Conservation (phyloP, 92 coral and sea anemone species). For the Actinernus sp. region DNA sequence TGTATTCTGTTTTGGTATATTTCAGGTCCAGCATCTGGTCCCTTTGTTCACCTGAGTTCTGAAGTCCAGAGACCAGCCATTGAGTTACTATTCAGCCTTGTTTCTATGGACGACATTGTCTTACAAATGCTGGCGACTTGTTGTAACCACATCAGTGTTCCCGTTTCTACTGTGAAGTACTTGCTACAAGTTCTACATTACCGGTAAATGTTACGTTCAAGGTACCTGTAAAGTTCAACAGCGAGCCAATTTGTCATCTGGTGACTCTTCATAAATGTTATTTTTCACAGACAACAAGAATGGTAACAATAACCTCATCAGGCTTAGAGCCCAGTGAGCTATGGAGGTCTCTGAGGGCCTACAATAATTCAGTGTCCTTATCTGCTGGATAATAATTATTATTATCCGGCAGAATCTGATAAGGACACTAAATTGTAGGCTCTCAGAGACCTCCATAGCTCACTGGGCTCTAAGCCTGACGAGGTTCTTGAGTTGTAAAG, state of each 20-base stretch:
- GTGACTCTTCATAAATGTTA: too few relatives aligned
- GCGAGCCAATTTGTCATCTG: not conserved
- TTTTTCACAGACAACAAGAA: too few relatives aligned
- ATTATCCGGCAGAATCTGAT: too few relatives aligned
- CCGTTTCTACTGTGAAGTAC: conserved; percentile 49
- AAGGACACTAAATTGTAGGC: not conserved
- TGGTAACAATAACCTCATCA: not conserved
- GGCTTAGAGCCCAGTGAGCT: not conserved
- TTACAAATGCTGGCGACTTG: conserved; percentile 58
- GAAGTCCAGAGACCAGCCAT: conserved; percentile 63
- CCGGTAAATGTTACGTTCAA: conserved; percentile 40
- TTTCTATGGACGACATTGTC: conserved; percentile 26
- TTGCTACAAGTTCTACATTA: conserved; percentile 68
- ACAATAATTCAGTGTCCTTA: too few relatives aligned
- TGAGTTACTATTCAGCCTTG: conserved; percentile 79
- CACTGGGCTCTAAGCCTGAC: not conserved
- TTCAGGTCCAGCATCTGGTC: conserved; percentile 40
- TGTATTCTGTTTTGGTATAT: not conserved
- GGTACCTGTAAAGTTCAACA: not conserved
- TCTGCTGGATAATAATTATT: too few relatives aligned
- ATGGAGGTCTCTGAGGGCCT: not conserved
- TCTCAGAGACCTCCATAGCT: not conserved
- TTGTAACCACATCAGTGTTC: conserved; percentile 36
- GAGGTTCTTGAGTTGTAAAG: not conserved
- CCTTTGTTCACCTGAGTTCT: conserved; percentile 58